Evolutionary conservation across 1,140 invertebrate species (phyloP), one percentile per base, ranked within the genome.

Genomic region (Eciton burchellii): DNA sequence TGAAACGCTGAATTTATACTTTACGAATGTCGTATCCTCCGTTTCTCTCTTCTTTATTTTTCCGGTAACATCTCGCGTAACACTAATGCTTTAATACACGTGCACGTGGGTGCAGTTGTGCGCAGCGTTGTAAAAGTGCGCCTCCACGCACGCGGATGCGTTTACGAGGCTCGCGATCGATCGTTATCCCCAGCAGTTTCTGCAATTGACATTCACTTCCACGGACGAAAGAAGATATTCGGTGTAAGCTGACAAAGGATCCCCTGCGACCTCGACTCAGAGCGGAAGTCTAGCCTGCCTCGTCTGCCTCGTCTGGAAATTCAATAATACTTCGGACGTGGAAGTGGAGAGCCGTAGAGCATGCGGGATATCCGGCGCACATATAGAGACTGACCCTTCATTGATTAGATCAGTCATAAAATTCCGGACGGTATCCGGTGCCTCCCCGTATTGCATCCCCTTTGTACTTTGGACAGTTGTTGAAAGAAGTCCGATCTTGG

Each of bases 331-430:
- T 73, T 72, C 24, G 56, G 66, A 81, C 66, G 77, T 72, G 57
- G 81, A 76, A 74, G 71, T 52, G 41, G 72, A 76, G 59, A 56
- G 68, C 43, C 26, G 24, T 49, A 82, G 68, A 74, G n/a, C 81
- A 74, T 56, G 71, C 71, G 71, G 59, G 71, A 79, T 79, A 79
- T 79, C 63, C 74, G 62, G 74, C 74, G 21, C 21, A 70, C 66
- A 81, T 81, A 60, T 73, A 60, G 43, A 81, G 57, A 60, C 68
- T 73, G 68, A 81, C 70, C 68, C 56, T 81, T 81, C 77, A 81
- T 81, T 72, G 77, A 81, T 81, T 71, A 79, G 74, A 79, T 81
- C 70, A 81, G 77, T 81, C 66, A 81, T 73, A 62, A 81, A 81
- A 73, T 71, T 81, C 66, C 68, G 43, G 56, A 73, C 57, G 77